Percentiles rank a stretch among this genome's conserved stretches.
phyloP scores from a whole-genome alignment of 2,113 vertebrate species.

The Eudyptes chrysolophus region DNA sequence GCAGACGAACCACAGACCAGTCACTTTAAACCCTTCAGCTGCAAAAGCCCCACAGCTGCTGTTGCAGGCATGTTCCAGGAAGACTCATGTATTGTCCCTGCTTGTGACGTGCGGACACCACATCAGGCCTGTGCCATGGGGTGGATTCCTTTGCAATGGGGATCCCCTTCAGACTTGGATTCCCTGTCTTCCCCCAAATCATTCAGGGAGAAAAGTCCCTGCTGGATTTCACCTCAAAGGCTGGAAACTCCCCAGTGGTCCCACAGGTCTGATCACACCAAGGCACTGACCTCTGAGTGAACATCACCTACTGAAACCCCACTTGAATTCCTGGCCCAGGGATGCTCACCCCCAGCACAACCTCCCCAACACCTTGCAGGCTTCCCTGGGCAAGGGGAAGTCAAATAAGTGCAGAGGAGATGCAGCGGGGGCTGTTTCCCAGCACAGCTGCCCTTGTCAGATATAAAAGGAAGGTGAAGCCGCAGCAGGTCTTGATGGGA shows the following conservation, averaged over 20 bases:
- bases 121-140: rapidly evolving
- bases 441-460: neutral
- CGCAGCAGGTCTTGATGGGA: rapidly evolving
- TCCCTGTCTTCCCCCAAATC: neutral
- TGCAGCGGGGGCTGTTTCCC: neutral
- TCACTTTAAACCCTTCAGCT: neutral
- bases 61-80: neutral
- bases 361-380: neutral
- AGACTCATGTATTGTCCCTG: neutral
- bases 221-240: neutral
- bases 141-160: neutral
- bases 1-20: neutral
- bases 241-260: neutral
- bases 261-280: neutral
- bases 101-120: neutral
- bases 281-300: neutral
- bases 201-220: neutral
- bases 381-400: neutral
- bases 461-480: neutral
- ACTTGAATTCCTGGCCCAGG: neutral
- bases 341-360: neutral
- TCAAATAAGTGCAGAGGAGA: neutral
- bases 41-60: neutral
- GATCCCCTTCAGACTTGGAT: neutral
- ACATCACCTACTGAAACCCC: neutral